These are phyloP conservation scores for Achlya flavicornis DNA, from an alignment of 2,888 invertebrate species.

Conservation along the genomic window DNA sequence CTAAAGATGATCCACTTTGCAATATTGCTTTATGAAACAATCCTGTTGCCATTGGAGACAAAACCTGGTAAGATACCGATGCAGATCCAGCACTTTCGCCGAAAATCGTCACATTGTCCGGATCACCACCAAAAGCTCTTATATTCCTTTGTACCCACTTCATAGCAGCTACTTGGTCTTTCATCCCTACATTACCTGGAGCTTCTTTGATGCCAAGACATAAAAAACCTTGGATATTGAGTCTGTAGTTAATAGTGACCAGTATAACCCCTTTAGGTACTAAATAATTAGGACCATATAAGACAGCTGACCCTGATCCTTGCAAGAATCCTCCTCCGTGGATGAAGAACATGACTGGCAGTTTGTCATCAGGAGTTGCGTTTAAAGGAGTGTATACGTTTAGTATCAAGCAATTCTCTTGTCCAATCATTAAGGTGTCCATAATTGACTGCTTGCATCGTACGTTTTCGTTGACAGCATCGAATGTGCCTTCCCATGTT, in stretches of 20 bases:
- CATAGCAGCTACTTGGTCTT: conserved; percentile 68
- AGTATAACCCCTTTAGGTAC: conserved; percentile 61
- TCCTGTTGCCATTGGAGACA: conserved; percentile 69
- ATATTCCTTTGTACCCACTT: conserved; percentile 67
- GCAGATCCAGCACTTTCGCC: conserved; percentile 73
- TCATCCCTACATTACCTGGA: conserved; percentile 69
- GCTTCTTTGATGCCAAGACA: conserved; percentile 67
- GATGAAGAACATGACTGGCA: conserved; percentile 72
- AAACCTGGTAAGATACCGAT: conserved; percentile 63
- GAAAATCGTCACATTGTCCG: conserved; percentile 64
- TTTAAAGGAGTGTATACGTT: conserved; percentile 64
- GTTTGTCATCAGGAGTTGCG: conserved; percentile 26
- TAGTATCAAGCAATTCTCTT: conserved; percentile 58
- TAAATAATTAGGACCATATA: conserved; percentile 68
- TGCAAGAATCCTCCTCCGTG: conserved; percentile 72
- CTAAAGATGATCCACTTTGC: conserved; percentile 68
- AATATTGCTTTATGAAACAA: conserved; percentile 70
- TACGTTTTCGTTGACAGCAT: conserved; percentile 62
- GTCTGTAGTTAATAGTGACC: conserved; percentile 69
- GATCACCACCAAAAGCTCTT: conserved; percentile 62
- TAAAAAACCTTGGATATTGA: conserved; percentile 67
- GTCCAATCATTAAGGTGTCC: conserved; percentile 41
- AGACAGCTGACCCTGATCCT: conserved; percentile 51
- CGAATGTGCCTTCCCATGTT: conserved; percentile 59
- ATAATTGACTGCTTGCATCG: conserved; percentile 55